These are phyloP conservation scores for Dallia pectoralis DNA, from an alignment of 2,797 vertebrate genomes.

Conservation along the genomic window DNA sequence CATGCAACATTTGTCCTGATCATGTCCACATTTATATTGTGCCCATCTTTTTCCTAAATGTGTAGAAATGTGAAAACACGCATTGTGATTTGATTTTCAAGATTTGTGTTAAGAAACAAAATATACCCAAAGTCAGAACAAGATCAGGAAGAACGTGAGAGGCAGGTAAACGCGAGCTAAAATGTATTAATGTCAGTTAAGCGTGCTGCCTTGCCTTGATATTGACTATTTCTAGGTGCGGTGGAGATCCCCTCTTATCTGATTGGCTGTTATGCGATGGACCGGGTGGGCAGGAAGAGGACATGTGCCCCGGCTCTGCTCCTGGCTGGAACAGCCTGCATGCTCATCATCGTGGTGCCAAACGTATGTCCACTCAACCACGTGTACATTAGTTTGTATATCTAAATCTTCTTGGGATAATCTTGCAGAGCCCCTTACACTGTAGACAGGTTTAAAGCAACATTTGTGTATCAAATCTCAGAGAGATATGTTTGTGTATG, in stretches of 20 bases:
- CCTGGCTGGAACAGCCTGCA: conserved; percentile 78
- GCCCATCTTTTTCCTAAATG: no score
- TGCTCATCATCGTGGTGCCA: conserved; percentile 82
- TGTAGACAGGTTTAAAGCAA: no score
- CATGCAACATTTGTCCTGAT: no score
- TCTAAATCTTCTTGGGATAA: no score
- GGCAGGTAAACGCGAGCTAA: background rate
- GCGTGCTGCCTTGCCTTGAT: conserved; percentile 25
- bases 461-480: no score
- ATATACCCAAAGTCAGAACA: no score
- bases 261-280: conserved; percentile 84
- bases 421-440: no score
- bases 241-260: conserved; percentile 90
- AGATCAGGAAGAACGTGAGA: no score
- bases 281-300: conserved; percentile 86
- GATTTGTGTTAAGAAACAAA: no score
- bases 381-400: background rate
- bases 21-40: no score
- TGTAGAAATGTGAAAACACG: no score
- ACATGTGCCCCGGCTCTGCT: conserved; percentile 83
- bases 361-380: conserved; percentile 56
- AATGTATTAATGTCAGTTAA: conserved; percentile 12
- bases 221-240: conserved; percentile 76
- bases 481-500: background rate
- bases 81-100: no score